Percentiles rank a stretch among this genome's conserved stretches.
Evolutionary conservation across 1,140 invertebrate species (phyloP).

Genomic region (Pantala flavescens): DNA sequence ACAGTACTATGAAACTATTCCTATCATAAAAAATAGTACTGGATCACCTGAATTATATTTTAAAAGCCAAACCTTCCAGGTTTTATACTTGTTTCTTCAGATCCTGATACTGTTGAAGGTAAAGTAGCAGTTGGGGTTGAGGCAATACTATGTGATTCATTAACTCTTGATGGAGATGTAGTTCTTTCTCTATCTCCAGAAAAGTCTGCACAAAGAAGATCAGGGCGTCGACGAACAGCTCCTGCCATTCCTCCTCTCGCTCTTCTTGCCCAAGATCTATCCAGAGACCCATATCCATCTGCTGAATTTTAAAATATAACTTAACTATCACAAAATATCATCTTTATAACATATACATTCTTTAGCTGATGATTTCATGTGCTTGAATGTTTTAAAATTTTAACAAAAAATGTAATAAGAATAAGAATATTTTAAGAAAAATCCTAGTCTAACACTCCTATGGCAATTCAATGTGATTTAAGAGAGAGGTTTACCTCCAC

Average conservation of each 20-base stretch:
- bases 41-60: no score
- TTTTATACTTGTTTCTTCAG: constrained; percentile 37
- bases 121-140: constrained; percentile 22
- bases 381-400: no score
- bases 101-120: constrained; percentile 23
- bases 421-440: no score
- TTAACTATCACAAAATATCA: constrained; percentile 7
- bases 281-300: constrained; percentile 40
- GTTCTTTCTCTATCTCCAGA: constrained; percentile 58
- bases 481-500: no score
- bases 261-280: constrained; percentile 70
- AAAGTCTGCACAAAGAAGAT: constrained; percentile 59
- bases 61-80: constrained; percentile 33
- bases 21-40: no score
- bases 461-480: no score
- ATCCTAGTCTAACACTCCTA: no score
- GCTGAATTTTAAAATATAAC: constrained; percentile 20
- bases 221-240: constrained; percentile 46
- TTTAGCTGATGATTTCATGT: no score
- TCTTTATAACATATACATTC: neutral
- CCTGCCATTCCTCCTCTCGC: constrained; percentile 41
- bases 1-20: no score
- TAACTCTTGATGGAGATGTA: constrained; percentile 53
- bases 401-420: no score
- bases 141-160: constrained; percentile 34